Evolutionary conservation across 2,797 vertebrate genomes (phyloP).

Genomic region (Synaphobranchus kaupii): DNA sequence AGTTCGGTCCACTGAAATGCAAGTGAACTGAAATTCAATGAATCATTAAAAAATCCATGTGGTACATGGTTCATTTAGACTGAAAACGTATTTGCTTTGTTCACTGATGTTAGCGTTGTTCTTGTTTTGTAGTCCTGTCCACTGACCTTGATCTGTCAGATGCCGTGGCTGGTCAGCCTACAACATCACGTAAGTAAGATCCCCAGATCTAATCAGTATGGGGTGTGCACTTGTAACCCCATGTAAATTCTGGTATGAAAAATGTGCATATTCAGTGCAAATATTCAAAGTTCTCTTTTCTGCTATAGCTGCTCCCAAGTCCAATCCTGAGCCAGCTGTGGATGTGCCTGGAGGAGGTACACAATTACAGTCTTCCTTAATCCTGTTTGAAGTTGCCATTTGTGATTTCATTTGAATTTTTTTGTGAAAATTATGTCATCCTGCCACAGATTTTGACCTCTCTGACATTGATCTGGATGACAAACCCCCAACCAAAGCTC

Average conservation of each 20-base stretch:
- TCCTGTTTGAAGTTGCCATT: not conserved
- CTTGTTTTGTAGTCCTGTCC: slow-evolving; percentile 39
- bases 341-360: slow-evolving; percentile 40
- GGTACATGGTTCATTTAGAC: too few species aligned
- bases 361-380: not conserved
- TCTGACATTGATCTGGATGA: slow-evolving; percentile 42
- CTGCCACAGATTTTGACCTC: slow-evolving; percentile 47
- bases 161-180: slow-evolving; percentile 59
- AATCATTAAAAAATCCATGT: too few species aligned
- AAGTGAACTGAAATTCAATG: too few species aligned
- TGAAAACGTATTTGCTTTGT: not conserved
- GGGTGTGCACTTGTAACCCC: not conserved
- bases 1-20: too few species aligned
- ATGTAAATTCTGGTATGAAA: not conserved
- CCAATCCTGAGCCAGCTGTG: slow-evolving; percentile 47
- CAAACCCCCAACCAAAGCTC: slow-evolving; percentile 61
- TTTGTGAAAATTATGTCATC: not conserved
- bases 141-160: slow-evolving; percentile 63
- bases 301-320: slow-evolving; percentile 42
- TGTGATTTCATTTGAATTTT: not conserved
- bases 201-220: not conserved
- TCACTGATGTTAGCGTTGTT: slow-evolving; percentile 5
- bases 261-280: not conserved
- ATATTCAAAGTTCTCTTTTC: slow-evolving; percentile 16
- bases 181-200: slow-evolving; percentile 69